Conservation (phyloP, 2,113 vertebrate species). For the Carollia perspicillata region DNA sequence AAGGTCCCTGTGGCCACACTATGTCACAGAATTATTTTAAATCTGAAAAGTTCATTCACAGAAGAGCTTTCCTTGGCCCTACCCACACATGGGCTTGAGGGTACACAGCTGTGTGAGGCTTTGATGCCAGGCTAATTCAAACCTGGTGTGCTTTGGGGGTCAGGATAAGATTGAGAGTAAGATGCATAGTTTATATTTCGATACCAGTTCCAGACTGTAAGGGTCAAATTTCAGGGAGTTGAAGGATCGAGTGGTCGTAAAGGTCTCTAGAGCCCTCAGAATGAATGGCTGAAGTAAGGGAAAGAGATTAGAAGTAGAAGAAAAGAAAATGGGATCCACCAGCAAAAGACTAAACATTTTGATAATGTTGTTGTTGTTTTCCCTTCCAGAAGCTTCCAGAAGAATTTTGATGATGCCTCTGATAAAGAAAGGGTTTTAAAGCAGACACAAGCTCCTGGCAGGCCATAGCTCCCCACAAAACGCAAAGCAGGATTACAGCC, state of each 20-base stretch:
- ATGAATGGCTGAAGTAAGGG: not conserved
- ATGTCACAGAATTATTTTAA: not conserved
- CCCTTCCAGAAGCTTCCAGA: not conserved
- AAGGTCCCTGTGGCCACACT: not conserved
- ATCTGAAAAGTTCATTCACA: not conserved
- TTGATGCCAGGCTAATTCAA: not conserved
- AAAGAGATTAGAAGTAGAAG: not conserved
- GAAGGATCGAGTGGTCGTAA: not conserved
- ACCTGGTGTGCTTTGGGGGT: not conserved
- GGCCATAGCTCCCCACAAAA: not conserved
- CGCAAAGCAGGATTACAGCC: not conserved
- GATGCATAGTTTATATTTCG: not conserved
- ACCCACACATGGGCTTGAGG: not conserved
- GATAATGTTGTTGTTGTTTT: not conserved
- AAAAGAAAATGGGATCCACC: not conserved
- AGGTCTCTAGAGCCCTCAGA: not conserved
- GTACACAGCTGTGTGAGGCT: rapidly evolving
- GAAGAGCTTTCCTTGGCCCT: not conserved
- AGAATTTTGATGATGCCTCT: not conserved
- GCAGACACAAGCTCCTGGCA: not conserved
- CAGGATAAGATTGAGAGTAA: not conserved
- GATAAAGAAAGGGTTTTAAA: not conserved
- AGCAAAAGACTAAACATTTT: not conserved
- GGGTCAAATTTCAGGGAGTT: not conserved
- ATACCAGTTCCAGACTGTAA: not conserved